phyloP scores from a whole-genome alignment of 2,888 invertebrate genomes.

The Lysandra bellargus region DNA sequence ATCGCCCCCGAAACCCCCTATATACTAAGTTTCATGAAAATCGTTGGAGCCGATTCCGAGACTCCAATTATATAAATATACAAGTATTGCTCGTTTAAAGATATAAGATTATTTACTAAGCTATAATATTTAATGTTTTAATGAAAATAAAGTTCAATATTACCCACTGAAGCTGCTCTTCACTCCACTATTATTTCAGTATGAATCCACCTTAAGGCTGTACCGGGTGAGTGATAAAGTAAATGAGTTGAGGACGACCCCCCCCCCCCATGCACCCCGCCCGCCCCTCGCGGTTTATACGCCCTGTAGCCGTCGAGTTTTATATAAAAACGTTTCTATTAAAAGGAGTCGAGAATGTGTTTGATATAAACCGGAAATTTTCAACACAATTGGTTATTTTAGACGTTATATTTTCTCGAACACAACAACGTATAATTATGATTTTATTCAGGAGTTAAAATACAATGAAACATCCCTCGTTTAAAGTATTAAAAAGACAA shows the following conservation, averaged over 20 bases:
- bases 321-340: background rate
- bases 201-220: background rate
- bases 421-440: background rate
- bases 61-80: too few relatives aligned
- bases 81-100: too few relatives aligned
- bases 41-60: too few relatives aligned
- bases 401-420: background rate
- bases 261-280: background rate
- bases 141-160: too few relatives aligned
- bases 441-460: background rate
- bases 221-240: background rate
- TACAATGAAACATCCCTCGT: background rate
- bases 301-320: background rate
- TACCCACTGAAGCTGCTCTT: too few relatives aligned
- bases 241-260: background rate
- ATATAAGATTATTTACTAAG: too few relatives aligned
- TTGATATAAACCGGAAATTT: background rate
- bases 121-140: too few relatives aligned
- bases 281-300: background rate
- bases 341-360: slow-evolving; percentile 3
- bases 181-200: background rate
- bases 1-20: too few relatives aligned
- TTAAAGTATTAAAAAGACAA: background rate
- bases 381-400: background rate
- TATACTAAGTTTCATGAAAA: too few relatives aligned